These are phyloP conservation scores for Chloroclystis v-ata DNA, from an alignment of 2,888 invertebrate species.

Conservation along the genomic window DNA sequence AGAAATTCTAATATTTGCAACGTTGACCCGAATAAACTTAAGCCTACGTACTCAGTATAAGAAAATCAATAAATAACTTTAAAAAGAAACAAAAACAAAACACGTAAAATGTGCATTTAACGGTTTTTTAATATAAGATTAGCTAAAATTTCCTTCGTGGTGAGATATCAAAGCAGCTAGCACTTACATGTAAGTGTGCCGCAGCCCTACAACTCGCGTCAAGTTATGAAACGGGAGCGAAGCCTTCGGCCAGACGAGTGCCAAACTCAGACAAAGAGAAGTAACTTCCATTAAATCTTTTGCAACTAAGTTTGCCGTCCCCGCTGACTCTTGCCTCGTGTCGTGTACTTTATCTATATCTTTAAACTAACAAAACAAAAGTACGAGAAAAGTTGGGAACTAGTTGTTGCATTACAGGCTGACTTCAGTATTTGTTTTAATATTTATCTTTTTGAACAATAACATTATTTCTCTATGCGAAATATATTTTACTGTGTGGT, in stretches of 20 bases:
- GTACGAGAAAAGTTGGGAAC: constrained; percentile 21
- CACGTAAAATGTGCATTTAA: too few species aligned
- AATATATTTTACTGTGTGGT: neutral
- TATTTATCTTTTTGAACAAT: neutral
- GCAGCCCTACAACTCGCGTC: constrained; percentile 48
- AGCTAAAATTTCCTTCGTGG: too few species aligned
- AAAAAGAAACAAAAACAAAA: too few species aligned
- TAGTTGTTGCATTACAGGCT: constrained; percentile 14
- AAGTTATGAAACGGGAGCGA: constrained; percentile 61
- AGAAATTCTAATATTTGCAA: too few species aligned
- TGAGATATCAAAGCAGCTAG: constrained; percentile 18
- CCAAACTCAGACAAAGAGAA: constrained; percentile 72
- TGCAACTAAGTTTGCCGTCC: constrained; percentile 66
- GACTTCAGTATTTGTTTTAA: constrained; percentile 12
- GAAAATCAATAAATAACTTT: too few species aligned
- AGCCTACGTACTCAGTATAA: too few species aligned
- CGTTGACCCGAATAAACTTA: too few species aligned
- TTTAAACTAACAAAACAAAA: constrained; percentile 27
- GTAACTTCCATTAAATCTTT: constrained; percentile 77
- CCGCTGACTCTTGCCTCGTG: constrained; percentile 52
- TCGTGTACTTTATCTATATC: constrained; percentile 27
- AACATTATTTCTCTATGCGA: too few species aligned
- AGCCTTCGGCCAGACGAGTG: constrained; percentile 59
- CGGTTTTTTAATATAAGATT: too few species aligned
- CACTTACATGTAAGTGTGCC: constrained; percentile 25